A percentile compares a stretch with the other conserved stretches of the same genome.
phyloP scores from a whole-genome alignment of 2,888 invertebrate species.

The Mellilla xanthometata region DNA sequence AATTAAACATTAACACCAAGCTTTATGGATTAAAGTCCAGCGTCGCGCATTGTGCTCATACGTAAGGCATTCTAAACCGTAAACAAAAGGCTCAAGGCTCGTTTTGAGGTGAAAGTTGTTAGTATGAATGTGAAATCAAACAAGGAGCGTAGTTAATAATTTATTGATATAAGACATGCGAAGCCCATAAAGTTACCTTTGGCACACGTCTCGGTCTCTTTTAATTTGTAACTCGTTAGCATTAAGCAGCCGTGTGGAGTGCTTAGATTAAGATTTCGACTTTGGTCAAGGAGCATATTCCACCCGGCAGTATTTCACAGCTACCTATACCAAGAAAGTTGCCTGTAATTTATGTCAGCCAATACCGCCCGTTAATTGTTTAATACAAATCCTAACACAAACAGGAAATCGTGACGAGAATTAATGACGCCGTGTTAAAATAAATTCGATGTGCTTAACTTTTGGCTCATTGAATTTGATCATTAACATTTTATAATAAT shows the following conservation, averaged over 20 bases:
- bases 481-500: conserved; percentile 21
- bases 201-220: conserved; percentile 78
- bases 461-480: conserved; percentile 22
- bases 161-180: conserved; percentile 82
- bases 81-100: conserved; percentile 56
- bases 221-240: conserved; percentile 81
- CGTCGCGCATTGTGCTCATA: conserved; percentile 35
- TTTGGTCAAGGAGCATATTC: conserved; percentile 43
- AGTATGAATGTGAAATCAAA: conserved; percentile 75
- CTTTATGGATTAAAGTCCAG: conserved; percentile 66
- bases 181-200: conserved; percentile 81
- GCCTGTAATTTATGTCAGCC: conserved; percentile 43
- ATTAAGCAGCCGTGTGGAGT: conserved; percentile 53
- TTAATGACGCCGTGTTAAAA: conserved; percentile 32
- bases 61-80: conserved; percentile 56
- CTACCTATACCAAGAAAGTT: conserved; percentile 40
- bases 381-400: conserved; percentile 31
- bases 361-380: conserved; percentile 41
- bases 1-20: conserved; percentile 61
- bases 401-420: conserved; percentile 31
- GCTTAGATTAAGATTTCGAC: conserved; percentile 70
- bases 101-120: conserved; percentile 58
- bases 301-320: conserved; percentile 48
- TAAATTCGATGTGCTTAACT: conserved; percentile 22
- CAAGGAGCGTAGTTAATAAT: conserved; percentile 80